Percentiles rank a stretch among this genome's conserved stretches.
Evolutionary conservation across 1,140 invertebrate species (phyloP).

Genomic region (Bombus pascuorum): DNA sequence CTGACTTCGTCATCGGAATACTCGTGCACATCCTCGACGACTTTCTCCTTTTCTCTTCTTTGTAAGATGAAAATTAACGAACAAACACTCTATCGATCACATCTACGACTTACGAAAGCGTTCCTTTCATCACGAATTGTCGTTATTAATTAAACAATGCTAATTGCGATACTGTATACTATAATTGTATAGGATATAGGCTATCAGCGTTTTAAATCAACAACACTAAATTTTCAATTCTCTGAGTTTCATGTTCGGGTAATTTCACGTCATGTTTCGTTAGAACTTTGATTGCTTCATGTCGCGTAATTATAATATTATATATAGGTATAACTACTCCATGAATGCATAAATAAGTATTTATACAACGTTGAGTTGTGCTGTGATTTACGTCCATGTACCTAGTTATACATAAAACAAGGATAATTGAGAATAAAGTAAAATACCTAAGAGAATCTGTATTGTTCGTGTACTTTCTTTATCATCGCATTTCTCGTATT

Average conservation of each 20-base stretch:
- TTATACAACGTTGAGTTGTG: conserved; percentile 57
- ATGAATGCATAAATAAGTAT: conserved; percentile 52
- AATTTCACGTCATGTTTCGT: not conserved
- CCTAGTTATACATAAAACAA: conserved; percentile 54
- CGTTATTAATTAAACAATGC: conserved; percentile 15
- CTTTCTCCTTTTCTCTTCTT: not conserved
- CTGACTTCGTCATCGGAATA: not conserved
- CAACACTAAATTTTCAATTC: not conserved
- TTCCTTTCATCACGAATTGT: not conserved
- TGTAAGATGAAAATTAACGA: no score
- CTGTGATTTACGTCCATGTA: conserved; percentile 66
- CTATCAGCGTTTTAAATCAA: not conserved
- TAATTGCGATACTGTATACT: not conserved
- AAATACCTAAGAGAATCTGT: not conserved
- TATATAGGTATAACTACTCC: conserved; percentile 27
- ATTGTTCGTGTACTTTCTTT: no score
- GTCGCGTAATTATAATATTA: conserved; percentile 1
- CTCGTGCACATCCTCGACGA: not conserved
- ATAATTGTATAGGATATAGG: conserved; percentile 7
- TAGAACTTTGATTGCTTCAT: not conserved
- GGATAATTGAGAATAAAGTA: conserved; percentile 49
- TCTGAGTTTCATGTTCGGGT: not conserved
- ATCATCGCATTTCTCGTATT: no score
- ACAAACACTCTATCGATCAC: no score
- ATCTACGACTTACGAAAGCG: not conserved